Base-by-base conservation (phyloP, 1,140 invertebrate genomes). In the Hesperophylax magnus region DNA sequence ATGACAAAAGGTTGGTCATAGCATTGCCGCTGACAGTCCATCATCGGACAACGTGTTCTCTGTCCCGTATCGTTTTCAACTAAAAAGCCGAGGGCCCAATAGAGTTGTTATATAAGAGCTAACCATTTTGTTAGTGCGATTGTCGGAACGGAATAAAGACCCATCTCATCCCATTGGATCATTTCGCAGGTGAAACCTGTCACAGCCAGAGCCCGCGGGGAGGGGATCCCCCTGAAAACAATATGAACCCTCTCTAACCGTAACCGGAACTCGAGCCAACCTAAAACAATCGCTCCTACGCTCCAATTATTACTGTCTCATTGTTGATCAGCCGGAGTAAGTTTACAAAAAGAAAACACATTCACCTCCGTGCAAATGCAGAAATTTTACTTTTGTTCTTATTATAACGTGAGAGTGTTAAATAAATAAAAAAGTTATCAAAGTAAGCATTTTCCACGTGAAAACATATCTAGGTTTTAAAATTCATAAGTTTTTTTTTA, bases 101-200 rank as follows among this genome's bases (percentile, higher is more conserved):
- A 67, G 39, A 78, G 39, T 75, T 81, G 74, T 81, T 81, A 65
- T 60, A 39, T 79, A 54, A 71, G 69, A 58, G 34, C 24, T 58
- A 52, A 74, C 80, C 76, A 78, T 54, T 78, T 71, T 78, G 67
- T 52, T 54, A 63, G 31, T 27, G 47, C 69, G 53, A 75, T 75
- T 77, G 74, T 52, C 54, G 74, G n/a, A 56, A 22, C 63, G 17
- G 65, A 69, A 78, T 81, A 81, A 81, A 81, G 67, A 75, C 67
- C 76, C 76, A 20, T 74, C 69, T 78, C 76, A 78, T 74, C 67
- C 69, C 18, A 39, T 71, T 74, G 65, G 63, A 81, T 81, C 80
- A 81, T 78, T 78, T 81, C 71, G 72, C 34, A 52, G 63, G 72
- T 77, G 53, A 78, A 54, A 24, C 17, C 80, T 78, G 80, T 63